Conservation (phyloP, 2,888 invertebrate genomes). For the Tortrix viridana region DNA sequence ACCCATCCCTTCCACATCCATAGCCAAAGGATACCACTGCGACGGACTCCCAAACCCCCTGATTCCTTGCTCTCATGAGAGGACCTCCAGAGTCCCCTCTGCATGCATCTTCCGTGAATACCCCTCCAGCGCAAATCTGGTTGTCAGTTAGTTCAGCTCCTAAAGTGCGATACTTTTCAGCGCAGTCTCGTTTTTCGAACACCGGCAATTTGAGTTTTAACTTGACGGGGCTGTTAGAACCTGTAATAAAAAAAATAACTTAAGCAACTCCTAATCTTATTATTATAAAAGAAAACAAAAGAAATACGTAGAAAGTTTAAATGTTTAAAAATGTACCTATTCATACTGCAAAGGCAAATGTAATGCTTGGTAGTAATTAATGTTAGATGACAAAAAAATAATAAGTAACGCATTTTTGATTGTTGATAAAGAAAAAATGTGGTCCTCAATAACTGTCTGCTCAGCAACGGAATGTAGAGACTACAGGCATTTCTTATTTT, state of each 20-base stretch:
- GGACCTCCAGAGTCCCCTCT: slow-evolving; percentile 91
- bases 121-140: slow-evolving; percentile 89
- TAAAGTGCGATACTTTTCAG: slow-evolving; percentile 72
- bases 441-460: too few species aligned
- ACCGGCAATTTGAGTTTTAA: slow-evolving; percentile 86
- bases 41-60: slow-evolving; percentile 82
- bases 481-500: too few species aligned
- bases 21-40: slow-evolving; percentile 89
- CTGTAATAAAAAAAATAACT: slow-evolving; percentile 51
- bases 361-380: background rate
- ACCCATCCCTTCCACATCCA: slow-evolving; percentile 86
- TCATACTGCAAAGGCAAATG: too few species aligned
- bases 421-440: too few species aligned
- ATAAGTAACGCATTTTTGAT: too few species aligned
- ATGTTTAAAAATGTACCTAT: too few species aligned
- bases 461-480: too few species aligned
- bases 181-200: slow-evolving; percentile 81
- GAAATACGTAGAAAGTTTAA: too few species aligned
- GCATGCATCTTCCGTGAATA: slow-evolving; percentile 88
- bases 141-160: slow-evolving; percentile 78
- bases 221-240: slow-evolving; percentile 83
- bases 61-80: slow-evolving; percentile 84
- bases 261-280: background rate
- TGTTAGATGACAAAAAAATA: too few species aligned
- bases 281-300: too few species aligned